These are phyloP conservation scores for Barnardius zonarius DNA, from an alignment of 2,113 vertebrate genomes.

Conservation along the genomic window DNA sequence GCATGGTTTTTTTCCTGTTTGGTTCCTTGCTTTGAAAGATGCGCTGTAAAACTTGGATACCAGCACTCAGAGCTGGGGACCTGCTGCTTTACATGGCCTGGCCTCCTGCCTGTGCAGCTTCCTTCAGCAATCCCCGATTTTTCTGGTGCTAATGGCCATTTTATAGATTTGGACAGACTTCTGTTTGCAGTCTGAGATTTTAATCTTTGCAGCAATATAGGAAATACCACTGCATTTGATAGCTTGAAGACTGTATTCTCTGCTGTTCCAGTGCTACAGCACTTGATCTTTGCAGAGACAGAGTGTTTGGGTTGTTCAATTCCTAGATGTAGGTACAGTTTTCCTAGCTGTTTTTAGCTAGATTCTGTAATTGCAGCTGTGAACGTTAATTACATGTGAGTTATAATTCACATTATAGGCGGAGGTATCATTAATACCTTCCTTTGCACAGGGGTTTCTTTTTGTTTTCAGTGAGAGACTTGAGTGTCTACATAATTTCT, in stretches of 20 bases:
- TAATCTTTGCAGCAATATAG: background rate
- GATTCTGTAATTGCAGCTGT: background rate
- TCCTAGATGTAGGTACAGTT: background rate
- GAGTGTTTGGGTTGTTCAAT: background rate
- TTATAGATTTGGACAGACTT: background rate
- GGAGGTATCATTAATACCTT: background rate
- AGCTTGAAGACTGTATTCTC: background rate
- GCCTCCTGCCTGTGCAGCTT: background rate
- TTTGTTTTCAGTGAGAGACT: background rate
- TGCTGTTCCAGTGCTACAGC: background rate
- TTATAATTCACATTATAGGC: background rate
- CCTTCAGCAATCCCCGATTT: background rate
- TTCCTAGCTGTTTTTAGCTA: background rate
- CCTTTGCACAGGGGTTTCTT: background rate
- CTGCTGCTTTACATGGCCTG: background rate
- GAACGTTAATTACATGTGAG: background rate
- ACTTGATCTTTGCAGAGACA: background rate
- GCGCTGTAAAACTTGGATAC: rapidly evolving
- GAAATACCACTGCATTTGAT: background rate
- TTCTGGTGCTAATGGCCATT: background rate
- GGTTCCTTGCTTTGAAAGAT: background rate
- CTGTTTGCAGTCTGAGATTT: background rate
- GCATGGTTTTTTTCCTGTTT: background rate
- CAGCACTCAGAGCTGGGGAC: background rate
- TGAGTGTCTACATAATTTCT: background rate